phyloP scores from a whole-genome alignment of 2,888 invertebrate genomes.

The Monopis laevigella region DNA sequence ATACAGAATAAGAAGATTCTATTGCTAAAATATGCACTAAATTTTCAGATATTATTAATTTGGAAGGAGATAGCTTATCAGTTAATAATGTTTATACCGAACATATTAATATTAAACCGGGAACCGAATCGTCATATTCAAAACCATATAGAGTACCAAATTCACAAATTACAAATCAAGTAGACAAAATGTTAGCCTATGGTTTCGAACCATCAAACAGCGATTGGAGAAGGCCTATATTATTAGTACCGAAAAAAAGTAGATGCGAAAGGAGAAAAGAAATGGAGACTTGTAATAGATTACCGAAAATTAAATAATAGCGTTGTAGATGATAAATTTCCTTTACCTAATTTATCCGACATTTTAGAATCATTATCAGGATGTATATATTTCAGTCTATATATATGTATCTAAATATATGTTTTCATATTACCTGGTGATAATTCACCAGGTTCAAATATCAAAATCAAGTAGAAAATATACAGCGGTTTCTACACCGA shows the following conservation, averaged over 20 bases:
- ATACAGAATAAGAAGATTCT: constrained; percentile 7
- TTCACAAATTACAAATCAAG: too few relatives aligned
- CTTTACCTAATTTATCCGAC: constrained; percentile 1
- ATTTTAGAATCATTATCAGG: constrained; percentile 5
- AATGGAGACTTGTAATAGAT: constrained; percentile 8
- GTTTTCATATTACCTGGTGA: too few relatives aligned
- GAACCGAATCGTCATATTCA: constrained; percentile 11
- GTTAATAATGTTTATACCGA: constrained; percentile 8
- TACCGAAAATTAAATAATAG: constrained; percentile 1
- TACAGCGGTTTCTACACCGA: too few relatives aligned
- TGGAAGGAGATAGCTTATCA: constrained; percentile 11
- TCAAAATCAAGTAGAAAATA: too few relatives aligned
- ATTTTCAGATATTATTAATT: constrained; percentile 16
- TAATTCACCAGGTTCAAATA: too few relatives aligned
- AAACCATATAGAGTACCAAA: too few relatives aligned
- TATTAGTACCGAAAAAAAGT: too few relatives aligned
- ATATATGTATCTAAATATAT: too few relatives aligned
- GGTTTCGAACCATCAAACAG: too few relatives aligned
- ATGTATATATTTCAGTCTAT: too few relatives aligned
- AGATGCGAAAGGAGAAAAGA: neutral
- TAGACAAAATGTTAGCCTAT: too few relatives aligned
- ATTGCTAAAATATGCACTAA: constrained; percentile 15
- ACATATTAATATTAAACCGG: constrained; percentile 12
- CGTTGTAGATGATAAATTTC: constrained; percentile 6
- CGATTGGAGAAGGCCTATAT: too few relatives aligned